Base-by-base conservation (phyloP, 2,888 invertebrate species). In the Ypsolopha scabrella region DNA sequence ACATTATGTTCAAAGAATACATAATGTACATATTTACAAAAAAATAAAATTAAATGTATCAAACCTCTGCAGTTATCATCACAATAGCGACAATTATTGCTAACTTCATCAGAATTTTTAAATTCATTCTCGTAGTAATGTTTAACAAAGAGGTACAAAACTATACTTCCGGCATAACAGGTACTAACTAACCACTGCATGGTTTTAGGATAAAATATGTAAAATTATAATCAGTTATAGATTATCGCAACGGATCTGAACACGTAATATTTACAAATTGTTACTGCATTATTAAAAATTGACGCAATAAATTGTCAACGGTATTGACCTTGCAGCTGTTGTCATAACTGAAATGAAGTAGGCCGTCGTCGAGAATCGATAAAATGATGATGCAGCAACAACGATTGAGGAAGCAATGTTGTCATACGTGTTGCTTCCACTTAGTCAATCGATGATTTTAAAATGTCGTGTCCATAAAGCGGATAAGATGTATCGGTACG, bases 51-150 rank as follows among this genome's bases (percentile, higher is more conserved):
- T 6, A 51, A 44, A 11, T 60, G 13, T 1, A 13, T 44, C 70
- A 52, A 67, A 85, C 85, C 83, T 82, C 67, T 46, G 64, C 75
- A 11, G 14, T 36, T 24, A 60, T 57, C 41, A 67, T 61, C 55
- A 58, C 62, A 55, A 59, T 51, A 51, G 65, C 63, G 57, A 62
- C 54, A 39, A 73, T 51, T 37, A 64, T 39, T 39, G 66, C 53
- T 62, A 65, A 65, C 48, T 66, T 41, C 50, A 75, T 55, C 52
- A 56, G 58, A 55, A 54, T 67, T 68, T 58, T 64, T 71, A 72
- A 68, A 58, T 72, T 80, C 85, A 86, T 86, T 70, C 57, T 81
- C 71, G 60, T 66, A 83, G 57, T 80, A 80, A 46, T 62, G 63
- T 60, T 66, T 80, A 6, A 68, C 65, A 36, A 67, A 51, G n/a